Evolutionary conservation across 2,888 invertebrate species (phyloP), one percentile per base, ranked within the genome.

Genomic region (Elmis aenea): DNA sequence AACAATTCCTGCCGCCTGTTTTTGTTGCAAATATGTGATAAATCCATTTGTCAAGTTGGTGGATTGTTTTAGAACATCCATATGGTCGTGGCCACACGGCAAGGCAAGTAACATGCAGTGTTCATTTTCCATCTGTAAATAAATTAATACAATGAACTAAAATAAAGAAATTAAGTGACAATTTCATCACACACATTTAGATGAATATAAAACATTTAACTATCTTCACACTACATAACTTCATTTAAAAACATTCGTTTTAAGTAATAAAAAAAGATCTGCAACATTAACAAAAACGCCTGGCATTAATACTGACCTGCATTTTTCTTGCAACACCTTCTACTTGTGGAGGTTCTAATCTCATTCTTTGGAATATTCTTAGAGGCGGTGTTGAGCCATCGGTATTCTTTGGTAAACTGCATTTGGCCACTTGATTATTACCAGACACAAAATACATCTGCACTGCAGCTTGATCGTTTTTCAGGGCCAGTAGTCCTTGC

Each of bases 381-480:
- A 97, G 71, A 36, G 89, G 85, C 50, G 89, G 85, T 51, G 88
- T 85, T 30, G 83, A 81, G 37, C 86, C 88, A 63, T 91, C 90
- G 33, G 81, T 79, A 62, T 85, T 83, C 44, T 83, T 82, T 26
- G 93, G 92, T 60, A 96, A 73, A 43, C 94, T 91, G 57, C 84
- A 85, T 48, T 83, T 80, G 5, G 95, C 94, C 44, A 97, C 88
- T 53, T 77, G 76, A 5, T 87, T 85, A 73, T 90, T 94, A 37
- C 97, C 97, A 57, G 90, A 89, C 46, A 97, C 92, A 69, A 92
- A 94, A 72, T 96, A 95, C 96, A 97, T 96, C 73, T 97, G 96
- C 26, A 97, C 96, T 14, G 91, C 90, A 3, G 95, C 94, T 57
- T 89, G 88, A 71, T 96, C 96, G 66, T 93, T 96, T 73, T 97